Conservation (phyloP, 2,888 invertebrate genomes). For the Perizoma flavofasciatum region DNA sequence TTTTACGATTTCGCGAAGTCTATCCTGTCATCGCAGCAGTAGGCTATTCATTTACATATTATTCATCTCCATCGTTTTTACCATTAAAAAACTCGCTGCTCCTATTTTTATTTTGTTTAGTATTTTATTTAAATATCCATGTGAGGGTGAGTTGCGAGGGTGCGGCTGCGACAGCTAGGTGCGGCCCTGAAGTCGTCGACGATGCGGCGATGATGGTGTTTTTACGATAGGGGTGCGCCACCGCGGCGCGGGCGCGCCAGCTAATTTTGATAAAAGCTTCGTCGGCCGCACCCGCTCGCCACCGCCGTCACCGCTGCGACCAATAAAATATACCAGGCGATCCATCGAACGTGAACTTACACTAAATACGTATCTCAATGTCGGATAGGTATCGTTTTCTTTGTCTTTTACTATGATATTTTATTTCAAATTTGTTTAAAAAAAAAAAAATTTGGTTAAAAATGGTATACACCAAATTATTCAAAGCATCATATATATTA, state of each 20-base stretch:
- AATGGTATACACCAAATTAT: no score
- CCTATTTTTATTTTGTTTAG: neutral
- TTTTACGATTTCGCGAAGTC: constrained; percentile 40
- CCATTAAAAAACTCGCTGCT: neutral
- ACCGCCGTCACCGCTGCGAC: constrained; percentile 57
- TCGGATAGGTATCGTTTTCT: neutral
- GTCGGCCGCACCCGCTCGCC: constrained; percentile 70
- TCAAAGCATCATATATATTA: no score
- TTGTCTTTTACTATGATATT: neutral
- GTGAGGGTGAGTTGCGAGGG: constrained; percentile 63
- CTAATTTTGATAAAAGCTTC: constrained; percentile 83
- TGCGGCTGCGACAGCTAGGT: constrained; percentile 74
- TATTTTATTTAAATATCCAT: constrained; percentile 25
- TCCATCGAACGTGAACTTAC: constrained; percentile 36
- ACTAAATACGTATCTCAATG: constrained; percentile 1
- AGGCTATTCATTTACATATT: constrained; percentile 10
- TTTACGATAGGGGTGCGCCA: constrained; percentile 79
- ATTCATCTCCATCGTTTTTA: neutral
- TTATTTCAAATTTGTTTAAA: no score
- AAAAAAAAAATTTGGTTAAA: no score
- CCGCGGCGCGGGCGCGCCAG: constrained; percentile 65
- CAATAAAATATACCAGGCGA: constrained; percentile 57
- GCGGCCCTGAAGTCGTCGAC: constrained; percentile 67
- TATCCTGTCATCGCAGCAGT: constrained; percentile 19
- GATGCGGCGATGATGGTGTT: constrained; percentile 73